Conservation (phyloP, 2,113 vertebrate species). For the Thunnus maccoyii region DNA sequence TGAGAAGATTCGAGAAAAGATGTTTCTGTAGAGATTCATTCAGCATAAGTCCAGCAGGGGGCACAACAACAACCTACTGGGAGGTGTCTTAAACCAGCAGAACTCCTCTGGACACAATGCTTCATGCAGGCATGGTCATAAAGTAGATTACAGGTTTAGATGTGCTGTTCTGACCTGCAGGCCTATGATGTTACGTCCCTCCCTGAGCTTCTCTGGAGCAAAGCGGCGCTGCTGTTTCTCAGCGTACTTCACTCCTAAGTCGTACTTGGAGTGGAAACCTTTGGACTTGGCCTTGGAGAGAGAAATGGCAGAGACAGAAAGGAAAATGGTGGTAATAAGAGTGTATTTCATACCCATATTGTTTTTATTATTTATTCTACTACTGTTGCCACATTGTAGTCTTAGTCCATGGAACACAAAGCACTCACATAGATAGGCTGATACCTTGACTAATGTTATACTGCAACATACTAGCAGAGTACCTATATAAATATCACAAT, state of each 20-base stretch:
- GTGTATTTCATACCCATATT: constrained; percentile 6
- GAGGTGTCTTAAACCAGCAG: not conserved
- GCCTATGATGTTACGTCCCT: constrained; percentile 93
- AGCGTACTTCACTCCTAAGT: constrained; percentile 91
- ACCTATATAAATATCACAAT: too few species aligned
- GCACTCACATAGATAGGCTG: not conserved
- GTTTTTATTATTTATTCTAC: constrained; percentile 23
- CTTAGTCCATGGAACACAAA: not conserved
- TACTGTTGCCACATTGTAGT: not conserved
- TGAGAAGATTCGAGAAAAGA: too few species aligned
- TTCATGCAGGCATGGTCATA: not conserved
- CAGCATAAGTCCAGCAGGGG: not conserved
- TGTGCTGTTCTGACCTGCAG: constrained; percentile 87
- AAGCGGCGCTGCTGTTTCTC: constrained; percentile 93
- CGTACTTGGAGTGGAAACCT: constrained; percentile 89
- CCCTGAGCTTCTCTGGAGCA: constrained; percentile 89
- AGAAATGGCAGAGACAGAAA: not conserved
- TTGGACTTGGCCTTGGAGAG: constrained; percentile 91
- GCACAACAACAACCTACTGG: not conserved
- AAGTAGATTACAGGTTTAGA: not conserved
- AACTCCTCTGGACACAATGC: not conserved
- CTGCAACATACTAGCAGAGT: not conserved
- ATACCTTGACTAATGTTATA: not conserved
- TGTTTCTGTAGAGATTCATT: too few species aligned
- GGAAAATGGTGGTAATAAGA: constrained; percentile 27